Conservation (phyloP, 2,113 vertebrate genomes). For the Aviceda subcristata region DNA sequence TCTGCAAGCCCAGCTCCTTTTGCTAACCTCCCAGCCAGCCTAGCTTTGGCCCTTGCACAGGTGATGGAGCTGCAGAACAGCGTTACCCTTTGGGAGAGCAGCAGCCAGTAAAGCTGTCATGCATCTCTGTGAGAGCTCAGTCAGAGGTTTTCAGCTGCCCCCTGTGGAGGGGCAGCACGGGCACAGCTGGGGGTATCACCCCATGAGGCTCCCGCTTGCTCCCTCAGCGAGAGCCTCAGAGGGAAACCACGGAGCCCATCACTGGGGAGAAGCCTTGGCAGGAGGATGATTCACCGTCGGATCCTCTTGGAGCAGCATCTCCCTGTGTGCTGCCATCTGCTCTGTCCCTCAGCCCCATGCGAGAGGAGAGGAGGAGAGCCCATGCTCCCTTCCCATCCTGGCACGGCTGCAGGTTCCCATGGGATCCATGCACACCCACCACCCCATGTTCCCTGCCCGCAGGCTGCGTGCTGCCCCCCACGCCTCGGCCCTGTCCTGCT, state of each 20-base stretch:
- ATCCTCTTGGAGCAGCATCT: background rate
- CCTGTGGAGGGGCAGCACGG: background rate
- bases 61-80: background rate
- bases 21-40: background rate
- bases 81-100: fast-evolving
- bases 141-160: background rate
- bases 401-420: background rate
- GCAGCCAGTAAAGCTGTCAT: background rate
- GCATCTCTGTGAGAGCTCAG: fast-evolving
- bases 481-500: background rate
- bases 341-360: background rate
- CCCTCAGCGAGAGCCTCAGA: background rate
- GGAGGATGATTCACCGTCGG: background rate
- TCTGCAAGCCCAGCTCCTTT: fast-evolving
- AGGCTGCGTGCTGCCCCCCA: background rate
- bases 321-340: constrained; percentile 1
- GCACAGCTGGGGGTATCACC: background rate
- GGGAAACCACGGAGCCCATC: background rate
- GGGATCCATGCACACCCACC: background rate
- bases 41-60: background rate
- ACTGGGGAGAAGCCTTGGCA: background rate
- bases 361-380: background rate
- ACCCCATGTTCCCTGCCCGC: fast-evolving
- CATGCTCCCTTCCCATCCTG: background rate
- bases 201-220: fast-evolving